A percentile compares a stretch with the other conserved stretches of the same genome.
Conservation (phyloP, 2,888 invertebrate genomes). For the Ennomos quercinarius region DNA sequence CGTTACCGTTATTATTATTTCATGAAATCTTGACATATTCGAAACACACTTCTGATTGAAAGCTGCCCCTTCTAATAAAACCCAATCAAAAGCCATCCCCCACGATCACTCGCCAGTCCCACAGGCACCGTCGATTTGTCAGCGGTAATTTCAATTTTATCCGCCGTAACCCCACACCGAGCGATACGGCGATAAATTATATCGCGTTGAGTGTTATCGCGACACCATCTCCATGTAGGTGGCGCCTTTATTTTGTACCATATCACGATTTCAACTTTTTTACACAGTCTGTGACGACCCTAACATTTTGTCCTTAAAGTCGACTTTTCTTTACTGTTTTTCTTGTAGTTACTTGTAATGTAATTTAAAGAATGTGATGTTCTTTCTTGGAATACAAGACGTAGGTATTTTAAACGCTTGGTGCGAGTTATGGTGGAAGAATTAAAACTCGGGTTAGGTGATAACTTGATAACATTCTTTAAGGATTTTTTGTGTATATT, state of each 20-base stretch:
- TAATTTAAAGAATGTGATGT: slow-evolving; percentile 18
- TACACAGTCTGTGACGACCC: slow-evolving; percentile 8
- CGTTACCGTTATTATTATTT: too few species aligned
- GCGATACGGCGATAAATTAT: slow-evolving; percentile 56
- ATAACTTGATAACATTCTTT: slow-evolving; percentile 12
- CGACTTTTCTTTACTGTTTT: slow-evolving; percentile 13
- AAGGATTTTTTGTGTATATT: background rate
- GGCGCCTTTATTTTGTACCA: slow-evolving; percentile 29
- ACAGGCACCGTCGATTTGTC: slow-evolving; percentile 50
- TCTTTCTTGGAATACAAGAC: slow-evolving; percentile 32
- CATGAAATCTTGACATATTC: background rate
- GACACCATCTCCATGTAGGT: slow-evolving; percentile 37
- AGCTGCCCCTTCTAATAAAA: slow-evolving; percentile 36
- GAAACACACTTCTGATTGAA: slow-evolving; percentile 24
- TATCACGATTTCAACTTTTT: background rate
- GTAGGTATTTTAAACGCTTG: slow-evolving; percentile 31
- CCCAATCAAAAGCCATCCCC: slow-evolving; percentile 26
- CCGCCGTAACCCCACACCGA: slow-evolving; percentile 60
- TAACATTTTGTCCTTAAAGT: slow-evolving; percentile 15
- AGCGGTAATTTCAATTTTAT: slow-evolving; percentile 53
- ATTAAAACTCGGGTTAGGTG: slow-evolving; percentile 20
- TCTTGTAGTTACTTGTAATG: slow-evolving; percentile 23
- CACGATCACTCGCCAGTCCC: slow-evolving; percentile 32
- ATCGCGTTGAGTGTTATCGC: slow-evolving; percentile 38
- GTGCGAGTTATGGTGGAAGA: slow-evolving; percentile 9